Base-by-base conservation (phyloP, 1,140 invertebrate species). In the Pectinophora gossypiella region DNA sequence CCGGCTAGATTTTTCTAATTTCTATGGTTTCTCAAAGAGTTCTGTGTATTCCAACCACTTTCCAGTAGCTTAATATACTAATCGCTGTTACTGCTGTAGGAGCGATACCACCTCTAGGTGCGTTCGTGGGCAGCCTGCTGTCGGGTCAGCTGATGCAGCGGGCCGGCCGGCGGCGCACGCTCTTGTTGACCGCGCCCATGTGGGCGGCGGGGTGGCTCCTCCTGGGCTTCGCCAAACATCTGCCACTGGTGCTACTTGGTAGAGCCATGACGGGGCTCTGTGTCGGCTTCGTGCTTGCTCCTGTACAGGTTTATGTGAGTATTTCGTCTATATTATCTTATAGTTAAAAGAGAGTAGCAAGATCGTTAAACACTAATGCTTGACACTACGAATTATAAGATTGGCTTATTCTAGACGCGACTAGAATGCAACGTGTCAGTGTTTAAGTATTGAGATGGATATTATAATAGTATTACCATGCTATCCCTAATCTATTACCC, bases 301-400 rank as follows among this genome's bases (percentile, higher is more conserved):
- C 89, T 10, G 87, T 87, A 12, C 91, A 92, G 64, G 89, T 93
- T 59, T 94, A 93, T 68, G 89, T 93, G 68, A 87, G 88, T 83
- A 49, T 32, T 42, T 40, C 5, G n/a, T n/a, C n/a, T n/a, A n/a
- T n/a, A n/a, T n/a, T n/a, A n/a, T n/a, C n/a, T n/a, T n/a, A n/a
- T n/a, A n/a, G n/a, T n/a, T n/a, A n/a, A n/a, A n/a, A n/a, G n/a
- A n/a, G n/a, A n/a, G n/a, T n/a, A n/a, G n/a, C n/a, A n/a, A n/a
- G n/a, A n/a, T n/a, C n/a, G n/a, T n/a, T n/a, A n/a, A n/a, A n/a
- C n/a, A n/a, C n/a, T n/a, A n/a, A n/a, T n/a, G n/a, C n/a, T n/a
- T n/a, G n/a, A n/a, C n/a, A n/a, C n/a, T n/a, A n/a, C n/a, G n/a
- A n/a, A n/a, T n/a, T n/a, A n/a, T n/a, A n/a, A n/a, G n/a, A n/a